Evolutionary conservation across 2,113 vertebrate genomes (phyloP).

Genomic region (Hyperoodon ampullatus): DNA sequence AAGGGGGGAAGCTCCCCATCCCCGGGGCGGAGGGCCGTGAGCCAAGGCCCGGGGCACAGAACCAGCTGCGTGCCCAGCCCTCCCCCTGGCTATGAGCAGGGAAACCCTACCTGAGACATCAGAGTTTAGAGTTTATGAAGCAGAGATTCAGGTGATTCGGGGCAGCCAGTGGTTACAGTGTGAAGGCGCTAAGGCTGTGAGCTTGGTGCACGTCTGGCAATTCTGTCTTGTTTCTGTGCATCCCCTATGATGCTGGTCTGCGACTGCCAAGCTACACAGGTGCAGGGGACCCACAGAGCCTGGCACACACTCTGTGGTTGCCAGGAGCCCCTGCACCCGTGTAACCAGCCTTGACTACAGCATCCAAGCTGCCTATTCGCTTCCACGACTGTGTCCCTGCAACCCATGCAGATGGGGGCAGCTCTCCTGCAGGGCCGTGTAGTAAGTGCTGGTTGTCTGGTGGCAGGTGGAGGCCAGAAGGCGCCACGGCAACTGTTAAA

Average conservation of each 20-base stretch:
- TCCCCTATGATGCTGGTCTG: neutral
- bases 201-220: accelerated
- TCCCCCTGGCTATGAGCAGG: neutral
- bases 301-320: neutral
- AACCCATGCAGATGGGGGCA: accelerated
- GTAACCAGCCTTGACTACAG: neutral
- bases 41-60: neutral
- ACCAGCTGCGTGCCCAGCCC: too few relatives aligned
- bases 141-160: neutral
- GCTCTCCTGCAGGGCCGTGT: neutral
- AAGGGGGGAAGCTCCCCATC: neutral
- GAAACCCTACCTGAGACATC: neutral
- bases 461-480: neutral
- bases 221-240: too few relatives aligned
- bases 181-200: neutral
- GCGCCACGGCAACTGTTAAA: neutral
- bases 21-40: neutral
- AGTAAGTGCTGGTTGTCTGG: neutral
- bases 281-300: neutral
- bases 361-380: neutral
- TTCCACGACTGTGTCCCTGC: neutral
- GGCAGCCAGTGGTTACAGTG: accelerated
- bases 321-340: neutral
- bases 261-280: too few relatives aligned
- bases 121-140: neutral